Base-by-base conservation (phyloP, 2,113 vertebrate species). In the Trochalopteron elliotii region DNA sequence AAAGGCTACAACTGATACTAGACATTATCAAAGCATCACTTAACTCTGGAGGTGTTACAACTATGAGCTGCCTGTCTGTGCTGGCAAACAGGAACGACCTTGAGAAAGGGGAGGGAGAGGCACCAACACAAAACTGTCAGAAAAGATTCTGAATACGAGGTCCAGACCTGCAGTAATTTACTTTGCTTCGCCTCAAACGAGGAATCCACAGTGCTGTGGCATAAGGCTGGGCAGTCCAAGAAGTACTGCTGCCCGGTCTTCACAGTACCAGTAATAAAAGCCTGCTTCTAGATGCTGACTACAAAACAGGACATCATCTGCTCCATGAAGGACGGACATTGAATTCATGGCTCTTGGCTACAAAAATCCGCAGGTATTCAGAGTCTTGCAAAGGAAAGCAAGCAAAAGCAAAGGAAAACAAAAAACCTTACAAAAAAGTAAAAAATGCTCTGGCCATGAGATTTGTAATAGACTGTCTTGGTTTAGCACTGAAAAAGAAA, bases 51-150 rank as follows among this genome's bases (percentile, higher is more conserved):
- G 64, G 68, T n/a, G 33, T 8, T 76, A 44, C 30, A 68, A 57
- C 39, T 45, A 49, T 1, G 7, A 72, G 67, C 11, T 47, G 60
- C 30, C 50, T 13, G 30, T 49, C 8, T 4, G 52, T 12, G 42
- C 44, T 53, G 50, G 75, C 89, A 40, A 89, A 78, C 30, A 59
- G 76, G 64, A 92, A 89, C 56, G 89, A 90, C 93, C 93, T 81
- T 75, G 83, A 6, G 1, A 45, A 70, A 63, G 53, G 45, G 31
- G 39, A 76, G 18, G 18, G 53, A 89, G 50, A 83, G 49, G 49
- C 35, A 50, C 10, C 61, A 19, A 65, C 22, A 59, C 52, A 39
- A 45, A 92, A 90, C 13, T 39, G 47, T 57, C 63, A 4, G 42
- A 80, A 85, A 83, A 67, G 30, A 81, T 71, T 47, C 55, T 4